Percentiles rank a stretch among this genome's conserved stretches.
Evolutionary conservation across 2,888 invertebrate genomes (phyloP).

Genomic region (Zonitis immaculata): DNA sequence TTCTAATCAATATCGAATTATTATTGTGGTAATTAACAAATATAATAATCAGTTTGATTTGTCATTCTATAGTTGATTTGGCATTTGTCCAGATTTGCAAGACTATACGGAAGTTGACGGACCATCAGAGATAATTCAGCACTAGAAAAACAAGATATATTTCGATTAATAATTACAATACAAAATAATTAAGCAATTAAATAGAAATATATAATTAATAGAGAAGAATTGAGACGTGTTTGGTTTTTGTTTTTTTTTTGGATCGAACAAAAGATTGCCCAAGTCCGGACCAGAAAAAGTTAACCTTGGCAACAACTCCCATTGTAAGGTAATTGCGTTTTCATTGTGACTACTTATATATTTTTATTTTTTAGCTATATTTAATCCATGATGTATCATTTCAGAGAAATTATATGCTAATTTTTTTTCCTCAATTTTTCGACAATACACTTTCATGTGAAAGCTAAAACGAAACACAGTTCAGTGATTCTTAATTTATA

Average conservation of each 20-base stretch:
- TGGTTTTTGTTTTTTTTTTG: too few species aligned
- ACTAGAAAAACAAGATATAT: too few species aligned
- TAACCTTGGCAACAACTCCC: conserved; percentile 22
- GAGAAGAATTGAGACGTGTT: too few species aligned
- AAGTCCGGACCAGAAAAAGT: neutral
- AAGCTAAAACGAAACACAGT: too few species aligned
- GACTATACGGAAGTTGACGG: conserved; percentile 21
- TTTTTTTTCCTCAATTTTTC: neutral
- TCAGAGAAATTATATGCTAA: neutral
- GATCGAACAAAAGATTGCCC: neutral
- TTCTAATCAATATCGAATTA: too few species aligned
- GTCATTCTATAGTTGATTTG: conserved; percentile 14
- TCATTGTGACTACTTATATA: conserved; percentile 25
- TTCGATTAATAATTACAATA: too few species aligned
- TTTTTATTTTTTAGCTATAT: conserved; percentile 18
- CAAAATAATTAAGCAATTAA: too few species aligned
- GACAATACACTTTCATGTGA: conserved; percentile 18
- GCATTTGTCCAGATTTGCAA: conserved; percentile 19
- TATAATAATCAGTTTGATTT: conserved; percentile 8
- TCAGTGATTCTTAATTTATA: too few species aligned
- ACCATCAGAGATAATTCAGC: conserved; percentile 7
- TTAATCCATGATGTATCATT: conserved; percentile 4
- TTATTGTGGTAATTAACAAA: too few species aligned
- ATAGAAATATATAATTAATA: too few species aligned
- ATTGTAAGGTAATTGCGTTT: conserved; percentile 24